phyloP scores from a whole-genome alignment of 2,113 vertebrate genomes.

The Dasyurus viverrinus region DNA sequence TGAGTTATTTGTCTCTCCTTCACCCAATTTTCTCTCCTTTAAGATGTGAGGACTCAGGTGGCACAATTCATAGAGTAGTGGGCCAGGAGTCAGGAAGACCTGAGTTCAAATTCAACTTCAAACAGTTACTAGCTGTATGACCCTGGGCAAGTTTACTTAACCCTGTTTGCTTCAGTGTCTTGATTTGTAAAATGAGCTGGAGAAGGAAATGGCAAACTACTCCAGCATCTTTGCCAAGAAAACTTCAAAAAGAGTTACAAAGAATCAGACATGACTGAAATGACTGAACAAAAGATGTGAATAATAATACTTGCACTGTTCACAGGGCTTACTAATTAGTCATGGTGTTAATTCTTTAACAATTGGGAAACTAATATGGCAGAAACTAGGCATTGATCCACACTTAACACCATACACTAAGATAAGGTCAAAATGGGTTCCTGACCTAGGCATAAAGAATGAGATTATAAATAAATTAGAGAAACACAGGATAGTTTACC shows the following conservation, averaged over 20 bases:
- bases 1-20: neutral
- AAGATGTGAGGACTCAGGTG: neutral
- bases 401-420: too few relatives aligned
- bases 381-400: too few relatives aligned
- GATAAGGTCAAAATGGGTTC: too few relatives aligned
- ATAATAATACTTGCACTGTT: neutral
- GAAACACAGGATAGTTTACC: too few relatives aligned
- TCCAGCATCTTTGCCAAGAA: neutral
- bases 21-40: neutral
- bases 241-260: neutral
- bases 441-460: too few relatives aligned
- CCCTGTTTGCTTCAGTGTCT: neutral
- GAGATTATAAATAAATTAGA: too few relatives aligned
- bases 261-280: neutral
- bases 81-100: neutral
- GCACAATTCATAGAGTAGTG: neutral
- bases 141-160: neutral
- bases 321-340: neutral
- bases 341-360: neutral
- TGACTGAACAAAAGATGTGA: too few relatives aligned
- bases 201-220: neutral
- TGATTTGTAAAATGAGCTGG: too few relatives aligned
- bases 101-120: neutral
- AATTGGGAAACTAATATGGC: too few relatives aligned
- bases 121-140: neutral